Conservation (phyloP, 2,797 vertebrate genomes). For the Myiotriccus ornatus region DNA sequence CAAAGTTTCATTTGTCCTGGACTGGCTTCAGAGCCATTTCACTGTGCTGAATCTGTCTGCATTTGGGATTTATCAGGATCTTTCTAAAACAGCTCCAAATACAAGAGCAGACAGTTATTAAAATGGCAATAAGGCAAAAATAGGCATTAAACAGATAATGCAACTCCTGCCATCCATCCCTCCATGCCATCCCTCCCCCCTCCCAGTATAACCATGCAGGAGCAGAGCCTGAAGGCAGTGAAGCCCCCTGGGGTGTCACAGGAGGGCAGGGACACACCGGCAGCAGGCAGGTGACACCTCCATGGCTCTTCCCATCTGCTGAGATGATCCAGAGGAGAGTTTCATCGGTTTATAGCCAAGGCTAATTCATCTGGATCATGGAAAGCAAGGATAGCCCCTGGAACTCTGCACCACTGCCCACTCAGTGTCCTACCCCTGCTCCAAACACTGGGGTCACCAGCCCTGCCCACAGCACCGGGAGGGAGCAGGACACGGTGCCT, state of each 20-base stretch:
- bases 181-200: neutral
- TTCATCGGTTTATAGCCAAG: neutral
- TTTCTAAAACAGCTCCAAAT: neutral
- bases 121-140: neutral
- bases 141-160: neutral
- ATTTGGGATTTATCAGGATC: neutral
- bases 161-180: neutral
- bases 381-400: neutral
- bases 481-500: neutral
- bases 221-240: neutral
- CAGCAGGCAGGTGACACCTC: neutral
- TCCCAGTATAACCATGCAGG: rapidly evolving
- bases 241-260: rapidly evolving
- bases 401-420: rapidly evolving
- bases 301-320: neutral
- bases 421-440: neutral
- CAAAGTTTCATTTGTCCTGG: neutral
- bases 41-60: neutral
- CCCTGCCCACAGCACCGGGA: neutral
- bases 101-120: neutral
- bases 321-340: neutral
- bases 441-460: neutral
- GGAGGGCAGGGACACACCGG: neutral
- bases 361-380: neutral
- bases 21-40: neutral